Percentiles rank a stretch among this genome's conserved stretches.
Evolutionary conservation across 2,888 invertebrate genomes (phyloP).

Genomic region (Erebia aethiops): DNA sequence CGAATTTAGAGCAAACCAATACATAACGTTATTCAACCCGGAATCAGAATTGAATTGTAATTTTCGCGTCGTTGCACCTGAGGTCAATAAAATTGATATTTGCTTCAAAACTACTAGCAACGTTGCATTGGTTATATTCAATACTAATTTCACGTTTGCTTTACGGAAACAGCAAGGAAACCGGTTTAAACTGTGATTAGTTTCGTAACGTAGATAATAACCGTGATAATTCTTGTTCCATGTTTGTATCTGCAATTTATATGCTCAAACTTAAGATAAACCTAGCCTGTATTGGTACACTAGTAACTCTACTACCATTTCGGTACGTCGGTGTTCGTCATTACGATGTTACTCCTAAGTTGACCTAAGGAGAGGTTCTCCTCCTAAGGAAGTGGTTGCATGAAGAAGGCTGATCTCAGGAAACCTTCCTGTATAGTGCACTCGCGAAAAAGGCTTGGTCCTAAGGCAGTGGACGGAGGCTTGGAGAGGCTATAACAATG

Average conservation of each 20-base stretch:
- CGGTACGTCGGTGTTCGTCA: too few relatives aligned
- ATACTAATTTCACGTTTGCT: constrained; percentile 17
- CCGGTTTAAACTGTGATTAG: constrained; percentile 15
- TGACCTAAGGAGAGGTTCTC: too few relatives aligned
- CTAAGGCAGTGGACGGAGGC: too few relatives aligned
- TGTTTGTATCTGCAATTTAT: constrained; percentile 1
- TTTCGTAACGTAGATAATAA: constrained; percentile 19
- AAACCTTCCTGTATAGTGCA: too few relatives aligned
- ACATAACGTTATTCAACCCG: background rate
- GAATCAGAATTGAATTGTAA: background rate
- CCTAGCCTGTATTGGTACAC: background rate
- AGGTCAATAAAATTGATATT: constrained; percentile 5
- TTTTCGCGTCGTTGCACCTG: background rate
- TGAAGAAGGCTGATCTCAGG: too few relatives aligned
- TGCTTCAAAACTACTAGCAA: background rate
- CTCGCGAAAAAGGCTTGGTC: too few relatives aligned
- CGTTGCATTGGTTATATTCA: constrained; percentile 5
- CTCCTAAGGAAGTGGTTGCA: too few relatives aligned
- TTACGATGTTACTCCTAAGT: too few relatives aligned
- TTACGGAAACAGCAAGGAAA: constrained; percentile 16
- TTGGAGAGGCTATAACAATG: too few relatives aligned
- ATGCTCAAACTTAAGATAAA: background rate
- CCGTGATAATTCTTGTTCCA: constrained; percentile 1
- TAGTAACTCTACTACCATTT: too few relatives aligned
- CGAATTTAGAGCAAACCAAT: background rate